A percentile compares a stretch with the other conserved stretches of the same genome.
Conservation (phyloP, 2,113 vertebrate genomes). For the Oxygymnocypris stewartii region DNA sequence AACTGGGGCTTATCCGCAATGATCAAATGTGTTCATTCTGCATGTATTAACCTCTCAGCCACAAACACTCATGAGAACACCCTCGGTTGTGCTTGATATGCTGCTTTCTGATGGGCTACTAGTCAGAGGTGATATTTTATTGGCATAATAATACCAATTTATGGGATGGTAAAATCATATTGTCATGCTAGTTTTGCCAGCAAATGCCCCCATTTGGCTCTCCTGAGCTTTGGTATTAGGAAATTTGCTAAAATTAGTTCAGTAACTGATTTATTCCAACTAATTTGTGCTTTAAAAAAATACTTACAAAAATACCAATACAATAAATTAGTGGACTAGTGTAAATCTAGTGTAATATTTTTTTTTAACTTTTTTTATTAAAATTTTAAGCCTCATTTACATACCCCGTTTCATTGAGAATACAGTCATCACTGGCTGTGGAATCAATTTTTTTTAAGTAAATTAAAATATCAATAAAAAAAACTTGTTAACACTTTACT, state of each 20-base stretch:
- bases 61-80: conserved; percentile 32
- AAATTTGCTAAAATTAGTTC: not conserved
- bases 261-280: not conserved
- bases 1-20: conserved; percentile 21
- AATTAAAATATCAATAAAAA: no score
- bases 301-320: not conserved
- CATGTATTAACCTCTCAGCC: conserved; percentile 36
- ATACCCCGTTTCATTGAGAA: not conserved
- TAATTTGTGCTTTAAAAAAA: not conserved
- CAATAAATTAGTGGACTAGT: no score
- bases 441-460: no score
- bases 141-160: not conserved
- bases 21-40: conserved; percentile 41
- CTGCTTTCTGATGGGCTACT: conserved; percentile 14
- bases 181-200: not conserved
- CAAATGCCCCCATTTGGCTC: not conserved
- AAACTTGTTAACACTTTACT: no score
- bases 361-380: not conserved
- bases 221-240: not conserved
- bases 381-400: not conserved
- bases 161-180: not conserved
- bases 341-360: no score
- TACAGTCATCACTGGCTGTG: not conserved
- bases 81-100: conserved; percentile 3
- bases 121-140: not conserved